phyloP scores from a whole-genome alignment of 2,888 invertebrate species.

The Eristalinus aeneus region DNA sequence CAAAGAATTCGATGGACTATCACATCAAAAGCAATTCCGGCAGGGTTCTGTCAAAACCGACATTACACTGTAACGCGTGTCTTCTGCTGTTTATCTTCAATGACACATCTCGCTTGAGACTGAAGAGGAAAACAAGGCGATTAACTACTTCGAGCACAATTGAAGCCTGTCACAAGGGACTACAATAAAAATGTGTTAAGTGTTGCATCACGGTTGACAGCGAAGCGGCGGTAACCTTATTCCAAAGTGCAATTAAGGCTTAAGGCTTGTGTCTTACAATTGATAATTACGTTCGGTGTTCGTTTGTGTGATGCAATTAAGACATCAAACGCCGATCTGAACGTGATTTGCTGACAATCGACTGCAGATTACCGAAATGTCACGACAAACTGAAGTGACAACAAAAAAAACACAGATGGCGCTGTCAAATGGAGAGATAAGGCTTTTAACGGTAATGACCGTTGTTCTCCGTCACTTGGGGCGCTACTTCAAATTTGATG shows the following conservation, averaged over 20 bases:
- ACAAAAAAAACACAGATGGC: neutral
- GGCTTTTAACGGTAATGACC: slow-evolving; percentile 2
- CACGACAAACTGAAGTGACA: slow-evolving; percentile 2
- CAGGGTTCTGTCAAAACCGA: neutral
- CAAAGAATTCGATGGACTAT: neutral
- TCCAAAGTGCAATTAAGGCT: slow-evolving; percentile 35
- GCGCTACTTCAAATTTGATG: neutral
- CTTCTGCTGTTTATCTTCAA: neutral
- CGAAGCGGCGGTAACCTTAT: slow-evolving; percentile 24
- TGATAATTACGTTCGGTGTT: slow-evolving; percentile 37
- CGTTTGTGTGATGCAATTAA: slow-evolving; percentile 30
- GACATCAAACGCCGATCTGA: neutral
- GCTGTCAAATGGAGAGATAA: slow-evolving; percentile 33
- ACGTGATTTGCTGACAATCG: slow-evolving; percentile 30
- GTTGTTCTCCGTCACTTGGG: neutral
- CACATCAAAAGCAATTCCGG: neutral
- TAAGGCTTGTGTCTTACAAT: slow-evolving; percentile 33
- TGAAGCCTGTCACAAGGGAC: slow-evolving; percentile 22
- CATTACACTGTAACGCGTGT: neutral
- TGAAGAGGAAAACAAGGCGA: slow-evolving; percentile 23
- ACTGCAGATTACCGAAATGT: slow-evolving; percentile 40
- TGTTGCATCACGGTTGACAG: slow-evolving; percentile 19
- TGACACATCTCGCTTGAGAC: neutral
- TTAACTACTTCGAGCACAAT: neutral
- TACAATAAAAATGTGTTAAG: slow-evolving; percentile 11